Evolutionary conservation across 2,113 vertebrate genomes (phyloP).

Genomic region (Festucalex cinctus): DNA sequence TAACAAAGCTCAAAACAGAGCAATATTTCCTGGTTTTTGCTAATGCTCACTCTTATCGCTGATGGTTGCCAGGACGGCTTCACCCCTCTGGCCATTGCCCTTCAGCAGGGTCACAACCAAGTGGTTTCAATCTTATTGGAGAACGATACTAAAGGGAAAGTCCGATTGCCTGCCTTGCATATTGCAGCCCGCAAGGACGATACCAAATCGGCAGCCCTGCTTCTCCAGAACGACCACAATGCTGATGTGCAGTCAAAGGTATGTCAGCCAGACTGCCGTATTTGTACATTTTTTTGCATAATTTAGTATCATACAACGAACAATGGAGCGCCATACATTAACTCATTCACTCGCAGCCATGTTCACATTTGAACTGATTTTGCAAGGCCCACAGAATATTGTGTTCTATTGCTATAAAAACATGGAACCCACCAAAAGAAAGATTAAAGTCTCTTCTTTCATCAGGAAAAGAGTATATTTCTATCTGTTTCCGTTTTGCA

Average conservation of each 20-base stretch:
- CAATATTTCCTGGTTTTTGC: background rate
- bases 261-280: slow-evolving; percentile 21
- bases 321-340: no score
- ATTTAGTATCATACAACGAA: no score
- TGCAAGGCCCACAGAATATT: no score
- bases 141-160: slow-evolving; percentile 97
- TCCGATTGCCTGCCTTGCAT: slow-evolving; percentile 91
- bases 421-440: no score
- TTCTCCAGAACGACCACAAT: slow-evolving; percentile 97
- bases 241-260: slow-evolving; percentile 99
- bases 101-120: slow-evolving; percentile 98
- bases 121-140: slow-evolving; percentile 94
- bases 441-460: no score
- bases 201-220: slow-evolving; percentile 92
- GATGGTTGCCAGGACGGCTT: slow-evolving; percentile 84
- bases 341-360: no score
- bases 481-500: no score
- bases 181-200: slow-evolving; percentile 97
- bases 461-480: no score
- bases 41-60: background rate
- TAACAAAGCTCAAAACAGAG: background rate
- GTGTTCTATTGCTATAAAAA: no score
- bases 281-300: no score
- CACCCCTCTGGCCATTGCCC: slow-evolving; percentile 91
- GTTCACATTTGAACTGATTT: no score